Base-by-base conservation (phyloP, 2,797 vertebrate species). In the Pseudomugil gertrudae region DNA sequence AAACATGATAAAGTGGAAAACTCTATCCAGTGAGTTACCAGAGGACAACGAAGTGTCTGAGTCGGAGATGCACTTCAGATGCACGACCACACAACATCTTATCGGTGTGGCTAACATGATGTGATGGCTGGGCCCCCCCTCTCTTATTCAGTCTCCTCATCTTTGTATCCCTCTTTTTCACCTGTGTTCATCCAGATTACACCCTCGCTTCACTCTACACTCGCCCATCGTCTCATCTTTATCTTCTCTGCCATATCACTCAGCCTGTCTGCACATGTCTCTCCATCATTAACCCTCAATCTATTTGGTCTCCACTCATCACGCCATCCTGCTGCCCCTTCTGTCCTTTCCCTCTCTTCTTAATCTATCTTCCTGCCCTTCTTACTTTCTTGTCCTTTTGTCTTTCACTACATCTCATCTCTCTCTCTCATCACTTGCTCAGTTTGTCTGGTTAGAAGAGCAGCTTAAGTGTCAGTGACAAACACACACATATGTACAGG, bases 281-380 rank as follows among this genome's bases (percentile, higher is more conserved):
- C 75, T 84, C 81, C 65, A 82, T 82, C 82, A 81, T 83, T 89
- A 80, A 80, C 74, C 79, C 77, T 66, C 63, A 26, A 62, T 83
- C 79, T 81, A 52, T 76, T 69, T 40, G 54, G 68, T 66, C 69
- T 83, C 61, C 66, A 67, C 63, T 66, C 38, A 48, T 79, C 72
- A 59, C 75, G 76, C 83, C 70, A 74, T 84, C 63, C 71, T 45
- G 35, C 59, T 80, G 69, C 78, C 74, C 78, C 54, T 15, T 5
- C 60, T 65, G 70, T 72, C 70, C 80, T 52, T 61, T 21, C 17
- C 56, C 57, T 35, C 38, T 63, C 69, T 47, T 29, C 33, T 62
- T 78, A 80, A 86, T 88, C 83, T 72, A 74, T 89, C 84, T 80
- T 74, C 48, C 64, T 65, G 65, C 70, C 74, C 80, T 72, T 63